phyloP scores from a whole-genome alignment of 2,888 invertebrate species.

The Drosophila prolongata region DNA sequence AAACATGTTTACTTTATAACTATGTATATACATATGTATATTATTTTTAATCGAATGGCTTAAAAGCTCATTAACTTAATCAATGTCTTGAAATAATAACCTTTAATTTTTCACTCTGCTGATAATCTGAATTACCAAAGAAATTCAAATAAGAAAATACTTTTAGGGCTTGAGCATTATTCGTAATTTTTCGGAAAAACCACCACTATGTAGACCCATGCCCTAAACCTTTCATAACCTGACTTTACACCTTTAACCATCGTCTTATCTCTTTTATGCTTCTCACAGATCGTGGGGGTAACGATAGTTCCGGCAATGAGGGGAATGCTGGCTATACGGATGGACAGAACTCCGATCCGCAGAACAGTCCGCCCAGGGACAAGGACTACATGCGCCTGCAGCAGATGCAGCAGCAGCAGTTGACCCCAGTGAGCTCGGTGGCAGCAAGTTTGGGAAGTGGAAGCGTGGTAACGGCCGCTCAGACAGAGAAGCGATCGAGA shows the following conservation, averaged over 20 bases:
- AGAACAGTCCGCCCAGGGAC: slow-evolving; percentile 86
- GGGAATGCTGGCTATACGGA: slow-evolving; percentile 87
- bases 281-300: slow-evolving; percentile 81
- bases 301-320: slow-evolving; percentile 86
- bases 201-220: slow-evolving; percentile 6
- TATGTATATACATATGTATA: no score
- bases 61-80: no score
- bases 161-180: not conserved
- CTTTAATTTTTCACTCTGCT: no score
- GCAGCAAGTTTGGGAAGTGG: slow-evolving; percentile 54
- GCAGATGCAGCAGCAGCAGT: slow-evolving; percentile 71
- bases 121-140: no score
- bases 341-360: slow-evolving; percentile 88
- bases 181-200: not conserved
- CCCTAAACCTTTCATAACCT: not conserved
- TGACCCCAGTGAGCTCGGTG: slow-evolving; percentile 80
- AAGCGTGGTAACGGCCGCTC: slow-evolving; percentile 65
- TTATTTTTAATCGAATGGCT: no score
- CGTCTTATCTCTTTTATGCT: slow-evolving; percentile 9
- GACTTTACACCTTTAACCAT: not conserved
- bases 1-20: no score
- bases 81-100: no score
- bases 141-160: no score
- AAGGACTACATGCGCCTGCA: slow-evolving; percentile 82
- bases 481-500: slow-evolving; percentile 84